These are phyloP conservation scores for Astyanax mexicanus DNA, from an alignment of 2,797 vertebrate genomes.

Conservation along the genomic window DNA sequence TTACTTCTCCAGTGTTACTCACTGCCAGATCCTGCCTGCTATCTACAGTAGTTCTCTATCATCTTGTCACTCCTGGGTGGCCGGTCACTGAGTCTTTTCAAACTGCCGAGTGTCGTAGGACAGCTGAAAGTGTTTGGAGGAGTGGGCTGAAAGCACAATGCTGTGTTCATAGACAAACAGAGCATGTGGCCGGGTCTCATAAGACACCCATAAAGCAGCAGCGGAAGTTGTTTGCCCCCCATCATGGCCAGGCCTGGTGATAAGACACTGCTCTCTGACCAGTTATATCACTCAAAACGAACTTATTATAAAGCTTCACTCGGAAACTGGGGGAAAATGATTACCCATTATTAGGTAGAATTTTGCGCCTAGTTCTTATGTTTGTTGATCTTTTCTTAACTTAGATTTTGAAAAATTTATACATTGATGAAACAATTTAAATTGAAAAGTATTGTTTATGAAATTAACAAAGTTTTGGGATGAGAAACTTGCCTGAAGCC, in stretches of 20 bases:
- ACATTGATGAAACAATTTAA: too few species aligned
- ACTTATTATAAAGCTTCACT: background rate
- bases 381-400: too few species aligned
- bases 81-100: too few species aligned
- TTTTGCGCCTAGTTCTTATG: too few species aligned
- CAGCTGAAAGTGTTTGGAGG: background rate
- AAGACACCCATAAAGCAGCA: background rate
- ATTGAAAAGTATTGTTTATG: too few species aligned
- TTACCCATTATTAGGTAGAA: too few species aligned
- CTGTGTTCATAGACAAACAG: background rate
- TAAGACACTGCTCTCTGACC: background rate
- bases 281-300: background rate
- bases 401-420: too few species aligned
- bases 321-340: too few species aligned
- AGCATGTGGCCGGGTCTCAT: background rate
- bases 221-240: background rate
- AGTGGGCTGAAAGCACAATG: background rate
- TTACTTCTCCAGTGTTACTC: background rate
- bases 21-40: background rate
- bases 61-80: background rate
- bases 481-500: too few species aligned
- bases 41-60: background rate
- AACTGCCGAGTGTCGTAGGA: background rate
- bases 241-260: background rate
- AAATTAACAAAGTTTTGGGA: too few species aligned